phyloP scores from a whole-genome alignment of 30 jellyfish, hydroid and myxozoan genomes.

The Turritopsis rubra region DNA sequence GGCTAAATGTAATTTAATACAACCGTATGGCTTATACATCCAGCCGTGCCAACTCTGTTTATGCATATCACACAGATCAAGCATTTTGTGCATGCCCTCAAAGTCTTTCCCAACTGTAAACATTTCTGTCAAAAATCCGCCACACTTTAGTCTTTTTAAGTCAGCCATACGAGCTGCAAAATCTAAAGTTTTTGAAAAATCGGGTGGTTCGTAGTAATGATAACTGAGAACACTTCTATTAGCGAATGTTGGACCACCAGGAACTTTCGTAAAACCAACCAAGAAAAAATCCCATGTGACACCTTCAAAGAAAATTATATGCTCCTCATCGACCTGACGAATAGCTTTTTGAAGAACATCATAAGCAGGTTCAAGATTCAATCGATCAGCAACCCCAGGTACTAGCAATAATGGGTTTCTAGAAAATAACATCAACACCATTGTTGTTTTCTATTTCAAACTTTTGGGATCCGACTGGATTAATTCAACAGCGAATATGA shows the following conservation, averaged over 20 bases:
- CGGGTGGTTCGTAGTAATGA: constrained; percentile 98
- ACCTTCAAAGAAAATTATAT: constrained; percentile 51
- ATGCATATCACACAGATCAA: constrained; percentile 61
- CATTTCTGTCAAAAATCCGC: constrained; percentile 77
- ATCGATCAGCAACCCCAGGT: constrained; percentile 87
- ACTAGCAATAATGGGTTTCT: constrained; percentile 70
- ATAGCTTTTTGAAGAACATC: constrained; percentile 93
- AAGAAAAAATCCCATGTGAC: constrained; percentile 90
- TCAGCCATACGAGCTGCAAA: constrained; percentile 85
- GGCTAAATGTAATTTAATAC: constrained; percentile 50
- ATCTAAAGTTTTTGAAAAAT: constrained; percentile 62
- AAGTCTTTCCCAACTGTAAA: constrained; percentile 82
- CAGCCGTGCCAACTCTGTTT: constrained; percentile 98
- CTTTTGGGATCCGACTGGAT: too few species aligned
- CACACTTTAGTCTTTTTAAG: constrained; percentile 74
- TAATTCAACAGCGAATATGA: too few species aligned
- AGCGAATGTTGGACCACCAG: constrained; percentile 70
- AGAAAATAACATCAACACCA: neutral
- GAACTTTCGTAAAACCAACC: constrained; percentile 85
- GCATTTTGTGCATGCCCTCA: constrained; percentile 56
- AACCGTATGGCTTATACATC: constrained; percentile 91
- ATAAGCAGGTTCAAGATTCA: constrained; percentile 86
- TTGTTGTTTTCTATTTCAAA: too few species aligned
- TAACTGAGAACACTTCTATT: constrained; percentile 91
- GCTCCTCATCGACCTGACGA: constrained; percentile 72